These are phyloP conservation scores for Pyrocephalus nanus DNA, from an alignment of 2,797 vertebrate species.

Conservation along the genomic window DNA sequence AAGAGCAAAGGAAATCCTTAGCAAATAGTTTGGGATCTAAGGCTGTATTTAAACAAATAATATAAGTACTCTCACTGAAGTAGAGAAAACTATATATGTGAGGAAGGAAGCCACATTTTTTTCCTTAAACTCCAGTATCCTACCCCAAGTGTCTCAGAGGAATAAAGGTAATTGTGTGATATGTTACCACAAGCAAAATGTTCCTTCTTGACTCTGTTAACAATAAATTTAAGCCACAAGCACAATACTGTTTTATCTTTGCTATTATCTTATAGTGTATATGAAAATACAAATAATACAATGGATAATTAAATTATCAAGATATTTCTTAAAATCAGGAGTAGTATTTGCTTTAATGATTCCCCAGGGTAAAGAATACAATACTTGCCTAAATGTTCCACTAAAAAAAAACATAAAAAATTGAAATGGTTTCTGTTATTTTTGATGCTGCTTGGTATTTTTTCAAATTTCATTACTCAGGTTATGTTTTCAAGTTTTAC, in stretches of 20 bases:
- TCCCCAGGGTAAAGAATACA: not conserved
- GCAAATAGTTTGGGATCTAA: constrained; percentile 4
- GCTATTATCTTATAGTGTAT: not conserved
- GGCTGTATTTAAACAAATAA: not conserved
- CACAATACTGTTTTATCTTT: not conserved
- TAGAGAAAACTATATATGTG: not conserved
- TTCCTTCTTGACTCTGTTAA: not conserved
- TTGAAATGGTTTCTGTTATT: not conserved
- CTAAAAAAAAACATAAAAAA: not conserved
- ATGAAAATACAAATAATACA: not conserved
- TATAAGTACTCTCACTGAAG: not conserved
- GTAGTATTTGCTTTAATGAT: not conserved
- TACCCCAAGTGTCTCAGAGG: not conserved
- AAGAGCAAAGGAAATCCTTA: constrained; percentile 12
- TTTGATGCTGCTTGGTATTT: not conserved
- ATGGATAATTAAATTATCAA: not conserved
- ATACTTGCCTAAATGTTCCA: not conserved
- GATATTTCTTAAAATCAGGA: not conserved
- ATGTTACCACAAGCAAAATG: not conserved
- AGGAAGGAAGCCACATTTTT: not conserved
- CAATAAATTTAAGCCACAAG: not conserved
- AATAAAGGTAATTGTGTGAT: not conserved
- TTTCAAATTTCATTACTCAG: not conserved
- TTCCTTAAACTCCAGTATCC: not conserved
- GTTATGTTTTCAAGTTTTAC: not conserved